Evolutionary conservation across 2,113 vertebrate genomes (phyloP).

Genomic region (Spea bombifrons): DNA sequence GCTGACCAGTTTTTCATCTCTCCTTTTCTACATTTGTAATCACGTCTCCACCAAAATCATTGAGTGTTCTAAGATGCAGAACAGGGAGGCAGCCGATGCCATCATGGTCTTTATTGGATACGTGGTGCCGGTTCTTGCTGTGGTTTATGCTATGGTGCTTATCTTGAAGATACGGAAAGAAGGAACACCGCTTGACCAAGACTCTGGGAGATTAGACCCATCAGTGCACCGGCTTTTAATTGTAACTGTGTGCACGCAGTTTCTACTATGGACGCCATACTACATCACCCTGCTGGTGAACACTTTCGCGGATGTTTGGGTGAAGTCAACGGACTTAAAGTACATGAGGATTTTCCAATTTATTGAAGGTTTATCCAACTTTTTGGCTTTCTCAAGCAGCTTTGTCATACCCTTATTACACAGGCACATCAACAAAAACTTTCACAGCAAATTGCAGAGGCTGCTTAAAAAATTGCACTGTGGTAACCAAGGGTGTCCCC

Average conservation of each 20-base stretch:
- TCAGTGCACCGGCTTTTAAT: conserved; percentile 87
- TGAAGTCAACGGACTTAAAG: conserved; percentile 56
- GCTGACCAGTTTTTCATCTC: conserved; percentile 92
- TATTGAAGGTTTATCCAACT: conserved; percentile 72
- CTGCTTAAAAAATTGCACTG: conserved; percentile 82
- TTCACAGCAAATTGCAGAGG: conserved; percentile 76
- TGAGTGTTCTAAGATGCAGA: conserved; percentile 94
- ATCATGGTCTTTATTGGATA: conserved; percentile 95
- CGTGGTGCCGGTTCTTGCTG: conserved; percentile 80
- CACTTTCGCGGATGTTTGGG: conserved; percentile 67
- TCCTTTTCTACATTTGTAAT: conserved; percentile 93
- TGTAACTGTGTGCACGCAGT: conserved; percentile 86
- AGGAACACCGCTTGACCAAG: conserved; percentile 86
- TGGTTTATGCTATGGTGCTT: conserved; percentile 81
- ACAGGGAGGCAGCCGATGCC: conserved; percentile 85
- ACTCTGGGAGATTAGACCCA: conserved; percentile 80
- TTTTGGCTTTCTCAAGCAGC: conserved; percentile 89
- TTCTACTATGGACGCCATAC: conserved; percentile 90
- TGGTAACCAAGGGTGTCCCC: conserved; percentile 70
- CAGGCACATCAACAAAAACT: conserved; percentile 86
- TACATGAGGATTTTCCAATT: conserved; percentile 71
- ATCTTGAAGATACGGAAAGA: conserved; percentile 85
- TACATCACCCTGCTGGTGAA: conserved; percentile 84
- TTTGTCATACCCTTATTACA: conserved; percentile 88
- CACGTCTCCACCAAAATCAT: conserved; percentile 87